Evolutionary conservation across 2,888 invertebrate species (phyloP).

Genomic region (Chymomyza caudatula): DNA sequence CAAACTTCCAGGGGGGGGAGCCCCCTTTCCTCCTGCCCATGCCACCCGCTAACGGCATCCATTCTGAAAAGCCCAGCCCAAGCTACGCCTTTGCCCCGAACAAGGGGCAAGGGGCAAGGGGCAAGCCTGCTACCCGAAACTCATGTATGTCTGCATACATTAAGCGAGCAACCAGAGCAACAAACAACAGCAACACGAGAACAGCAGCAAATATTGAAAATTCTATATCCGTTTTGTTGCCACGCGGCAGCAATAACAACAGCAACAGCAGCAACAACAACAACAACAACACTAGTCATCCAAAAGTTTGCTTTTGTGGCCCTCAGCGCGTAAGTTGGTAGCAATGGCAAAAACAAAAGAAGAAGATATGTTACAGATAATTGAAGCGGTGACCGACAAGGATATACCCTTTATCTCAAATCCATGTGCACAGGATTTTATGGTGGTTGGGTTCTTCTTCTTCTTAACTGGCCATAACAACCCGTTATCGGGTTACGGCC

Average conservation of each 20-base stretch:
- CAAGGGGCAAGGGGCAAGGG: background rate
- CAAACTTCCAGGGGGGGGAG: background rate
- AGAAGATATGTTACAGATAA: background rate
- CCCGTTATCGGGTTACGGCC: no score
- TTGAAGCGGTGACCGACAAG: background rate
- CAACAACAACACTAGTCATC: conserved; percentile 2
- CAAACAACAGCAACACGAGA: conserved; percentile 38
- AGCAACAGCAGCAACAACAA: conserved; percentile 26
- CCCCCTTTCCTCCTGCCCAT: background rate
- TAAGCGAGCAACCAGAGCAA: conserved; percentile 19
- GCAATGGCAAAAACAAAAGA: background rate
- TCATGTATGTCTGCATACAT: conserved; percentile 50
- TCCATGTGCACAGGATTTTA: no score
- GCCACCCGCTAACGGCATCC: background rate
- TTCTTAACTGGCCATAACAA: no score
- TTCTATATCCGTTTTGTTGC: conserved; percentile 68
- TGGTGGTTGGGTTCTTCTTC: no score
- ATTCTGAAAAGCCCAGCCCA: background rate
- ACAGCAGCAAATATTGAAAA: conserved; percentile 67
- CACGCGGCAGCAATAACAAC: conserved; percentile 35
- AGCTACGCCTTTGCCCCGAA: background rate
- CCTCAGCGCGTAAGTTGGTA: background rate
- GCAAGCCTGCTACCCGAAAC: background rate
- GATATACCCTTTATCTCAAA: no score
- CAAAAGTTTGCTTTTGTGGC: background rate